Base-by-base conservation (phyloP, 2,888 invertebrate species). In the Hemistola chrysoprasaria region DNA sequence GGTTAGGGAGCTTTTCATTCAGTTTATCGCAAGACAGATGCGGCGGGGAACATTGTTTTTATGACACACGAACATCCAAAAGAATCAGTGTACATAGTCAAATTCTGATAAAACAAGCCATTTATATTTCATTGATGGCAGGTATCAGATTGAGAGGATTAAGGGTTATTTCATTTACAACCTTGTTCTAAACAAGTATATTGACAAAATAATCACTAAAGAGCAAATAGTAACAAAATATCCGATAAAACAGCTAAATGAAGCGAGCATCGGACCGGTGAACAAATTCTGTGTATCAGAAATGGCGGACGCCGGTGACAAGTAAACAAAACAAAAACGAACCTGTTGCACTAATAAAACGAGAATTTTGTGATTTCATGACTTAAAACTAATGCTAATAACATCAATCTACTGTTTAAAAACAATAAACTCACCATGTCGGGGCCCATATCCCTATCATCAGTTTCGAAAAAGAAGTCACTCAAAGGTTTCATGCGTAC, bases 361-460 rank as follows among this genome's bases (percentile, higher is more conserved):
- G 53, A 46, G 48, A 70, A 65, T 72, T 69, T 71, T 48, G 26
- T 48, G 29, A 74, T 54, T 72, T 83, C 69, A 88, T 87, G 83
- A 88, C 81, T 75, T 82, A 86, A 83, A 85, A 79, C 67, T 55
- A 56, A 39, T 52, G 54, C 58, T 50, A 46, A 60, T 52, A 56
- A 49, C 37, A 48, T 42, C 62, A 59, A 56, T 71, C 65, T 73
- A 68, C 42, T 50, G 44, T 36, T 51, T 59, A 50, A 58, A 62
- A 48, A 41, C 35, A 56, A 61, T 60, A 72, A 71, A 86, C 89
- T 91, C 89, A 94, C 94, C 94, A 94, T 94, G 89, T 94, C 94
- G 89, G 93, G 93, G 90, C 93, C 94, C 92, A 93, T 93, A 90
- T 93, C 93, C 92, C 92, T 93, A 92, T 93, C 93, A 91, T 93